phyloP scores from a whole-genome alignment of 2,888 invertebrate genomes.

The Drosophila emarginata region DNA sequence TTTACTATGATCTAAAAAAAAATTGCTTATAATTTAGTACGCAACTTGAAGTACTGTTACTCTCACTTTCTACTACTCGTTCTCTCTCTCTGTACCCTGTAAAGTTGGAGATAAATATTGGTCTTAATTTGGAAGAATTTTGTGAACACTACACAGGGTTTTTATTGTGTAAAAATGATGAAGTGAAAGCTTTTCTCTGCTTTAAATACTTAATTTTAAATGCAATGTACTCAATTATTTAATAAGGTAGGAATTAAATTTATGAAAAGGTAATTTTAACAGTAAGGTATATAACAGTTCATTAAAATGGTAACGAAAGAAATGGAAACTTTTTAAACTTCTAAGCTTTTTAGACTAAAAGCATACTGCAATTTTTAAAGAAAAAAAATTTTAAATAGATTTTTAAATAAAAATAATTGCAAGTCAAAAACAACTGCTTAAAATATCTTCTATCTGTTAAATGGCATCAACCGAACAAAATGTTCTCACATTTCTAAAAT shows the following conservation, averaged over 20 bases:
- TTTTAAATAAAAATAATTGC: background rate
- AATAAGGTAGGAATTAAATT: too few species aligned
- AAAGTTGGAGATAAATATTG: constrained; percentile 13
- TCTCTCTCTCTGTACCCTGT: background rate
- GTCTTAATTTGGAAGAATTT: background rate
- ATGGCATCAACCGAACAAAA: background rate
- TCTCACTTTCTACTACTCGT: background rate
- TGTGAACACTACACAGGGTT: background rate
- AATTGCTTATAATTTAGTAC: constrained; percentile 24
- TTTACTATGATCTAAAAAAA: constrained; percentile 19
- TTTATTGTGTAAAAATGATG: background rate
- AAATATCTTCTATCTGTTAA: background rate
- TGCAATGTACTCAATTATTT: too few species aligned
- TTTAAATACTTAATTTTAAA: too few species aligned
- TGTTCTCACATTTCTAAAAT: background rate
- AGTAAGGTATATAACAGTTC: too few species aligned
- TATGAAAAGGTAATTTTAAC: too few species aligned
- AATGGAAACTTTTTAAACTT: too few species aligned
- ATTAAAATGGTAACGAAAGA: too few species aligned
- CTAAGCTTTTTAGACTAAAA: background rate
- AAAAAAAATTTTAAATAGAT: background rate
- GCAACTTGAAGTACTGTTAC: background rate
- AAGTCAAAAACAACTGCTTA: background rate
- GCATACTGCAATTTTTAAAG: background rate
- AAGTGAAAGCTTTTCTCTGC: background rate